Evolutionary conservation across 2,113 vertebrate genomes (phyloP), one percentile per base, ranked within the genome.

Genomic region (Leiothrix lutea): DNA sequence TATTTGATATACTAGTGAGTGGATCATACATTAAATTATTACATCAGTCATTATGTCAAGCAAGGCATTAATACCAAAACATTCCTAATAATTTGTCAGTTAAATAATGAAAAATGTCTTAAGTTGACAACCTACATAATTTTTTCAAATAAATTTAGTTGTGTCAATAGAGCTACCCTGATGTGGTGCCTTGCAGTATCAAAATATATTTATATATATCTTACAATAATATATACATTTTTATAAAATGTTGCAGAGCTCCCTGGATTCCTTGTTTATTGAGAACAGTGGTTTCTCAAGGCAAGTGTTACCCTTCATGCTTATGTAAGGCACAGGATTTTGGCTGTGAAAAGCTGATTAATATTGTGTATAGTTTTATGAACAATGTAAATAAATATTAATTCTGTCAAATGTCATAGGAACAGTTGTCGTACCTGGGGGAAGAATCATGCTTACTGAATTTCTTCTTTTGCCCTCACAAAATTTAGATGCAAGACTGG

Each of bases 261-360:
- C 25, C 28, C 23, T 60, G 33, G 7, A 38, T 84, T 91, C 25
- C 69, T 64, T 78, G 9, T 61, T 81, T 90, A 22, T 38, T 66
- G 58, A 72, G 69, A 86, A 57, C 19, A 51, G 44, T 5, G 4
- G 5, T 51, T 87, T 78, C 57, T 80, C 28, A 40, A 77, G 44
- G 45, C n/a, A 69, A 88, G 14, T 38, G 35, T 78, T 86, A 56
- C 1, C 13, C 25, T 90, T 88, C 35, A 17, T 12, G 54, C 21
- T 74, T 92, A 80, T 21, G 12, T 48, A 79, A 92, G 69, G 57
- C 62, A 74, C 14, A 48, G 67, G 21, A 74, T 69, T 93, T 86
- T 79, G 66, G 24, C 81, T 92, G n/a, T 61, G 33, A 72, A 82
- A 91, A 89, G 36, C 48, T 88, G 61, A 91, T 95, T 86, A 92